Base-by-base conservation (phyloP, 2,888 invertebrate genomes). In the Nomada ferruginata region DNA sequence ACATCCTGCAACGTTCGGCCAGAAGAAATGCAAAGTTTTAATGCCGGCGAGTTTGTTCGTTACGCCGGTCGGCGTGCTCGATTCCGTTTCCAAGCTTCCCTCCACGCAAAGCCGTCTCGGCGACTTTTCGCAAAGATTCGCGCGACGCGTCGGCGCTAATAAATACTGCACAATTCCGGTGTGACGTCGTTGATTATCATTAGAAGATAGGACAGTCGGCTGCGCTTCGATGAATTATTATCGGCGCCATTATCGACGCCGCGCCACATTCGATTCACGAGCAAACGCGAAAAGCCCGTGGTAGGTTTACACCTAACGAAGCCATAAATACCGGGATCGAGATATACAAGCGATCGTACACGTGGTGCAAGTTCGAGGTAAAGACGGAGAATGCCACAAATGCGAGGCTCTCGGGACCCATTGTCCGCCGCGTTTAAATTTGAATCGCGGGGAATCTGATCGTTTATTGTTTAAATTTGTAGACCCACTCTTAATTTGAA, bases 381-480 rank as follows among this genome's bases (percentile, higher is more conserved):
- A 83, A 57, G 75, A 61, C 72, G 73, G 65, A 64, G 90, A 88
- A 85, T 85, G 85, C 84, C 85, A 79, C 87, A 82, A 89, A 90
- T 82, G 85, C 88, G 84, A 76, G 84, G 84, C 82, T 83, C 75
- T 76, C 78, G 77, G 79, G 63, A 70, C 87, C 92, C 90, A 92
- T 92, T 92, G 92, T 92, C 91, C 90, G 87, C 86, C 85, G 89
- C 90, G 91, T 92, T 91, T 92, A 92, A 92, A 92, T 92, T 92
- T 92, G 90, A 92, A 92, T 92, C 91, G 90, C 89, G 85, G 89
- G 88, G 92, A 92, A 92, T 92, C 92, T 92, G 92, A 92, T 92
- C 91, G 91, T 92, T 92, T 92, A 92, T 92, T 92, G 92, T 92
- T 92, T 92, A 92, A 92, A 92, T 92, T 92, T 92, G 92, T 92